phyloP scores from a whole-genome alignment of 2,888 invertebrate genomes.

The Andrena bicolor region DNA sequence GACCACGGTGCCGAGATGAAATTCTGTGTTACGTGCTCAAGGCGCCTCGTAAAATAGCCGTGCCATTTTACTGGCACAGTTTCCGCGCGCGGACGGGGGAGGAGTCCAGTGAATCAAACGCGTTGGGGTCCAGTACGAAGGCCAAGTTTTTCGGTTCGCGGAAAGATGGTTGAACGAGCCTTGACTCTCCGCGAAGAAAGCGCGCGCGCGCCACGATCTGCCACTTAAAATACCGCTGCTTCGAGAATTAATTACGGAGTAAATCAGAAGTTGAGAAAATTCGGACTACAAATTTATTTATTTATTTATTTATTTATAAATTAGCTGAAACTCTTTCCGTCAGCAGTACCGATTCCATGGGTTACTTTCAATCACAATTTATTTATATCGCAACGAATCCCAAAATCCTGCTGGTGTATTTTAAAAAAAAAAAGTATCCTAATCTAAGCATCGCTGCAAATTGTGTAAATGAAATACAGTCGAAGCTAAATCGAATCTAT shows the following conservation, averaged over 20 bases:
- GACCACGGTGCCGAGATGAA: slow-evolving; percentile 66
- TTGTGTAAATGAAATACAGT: not conserved
- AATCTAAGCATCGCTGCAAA: too few relatives aligned
- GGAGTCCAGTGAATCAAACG: slow-evolving; percentile 75
- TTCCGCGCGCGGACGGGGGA: slow-evolving; percentile 69
- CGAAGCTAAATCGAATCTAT: not conserved
- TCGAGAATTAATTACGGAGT: not conserved
- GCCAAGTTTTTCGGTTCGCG: slow-evolving; percentile 73
- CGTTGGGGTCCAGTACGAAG: slow-evolving; percentile 69
- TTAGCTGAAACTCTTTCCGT: too few relatives aligned
- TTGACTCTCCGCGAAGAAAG: slow-evolving; percentile 10
- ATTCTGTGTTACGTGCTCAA: slow-evolving; percentile 73
- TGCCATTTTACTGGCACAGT: slow-evolving; percentile 80
- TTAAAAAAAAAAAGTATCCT: too few relatives aligned
- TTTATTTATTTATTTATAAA: too few relatives aligned
- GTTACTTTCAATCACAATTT: too few relatives aligned
- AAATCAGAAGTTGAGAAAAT: too few relatives aligned
- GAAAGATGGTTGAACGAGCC: slow-evolving; percentile 54
- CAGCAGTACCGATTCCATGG: too few relatives aligned
- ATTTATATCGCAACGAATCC: too few relatives aligned
- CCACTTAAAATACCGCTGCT: slow-evolving; percentile 15
- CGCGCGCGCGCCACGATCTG: slow-evolving; percentile 17
- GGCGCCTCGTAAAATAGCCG: slow-evolving; percentile 80
- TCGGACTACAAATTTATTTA: too few relatives aligned
- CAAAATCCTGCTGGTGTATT: too few relatives aligned